Conservation (phyloP, 1,140 invertebrate species). For the Bradynema listronoti region DNA sequence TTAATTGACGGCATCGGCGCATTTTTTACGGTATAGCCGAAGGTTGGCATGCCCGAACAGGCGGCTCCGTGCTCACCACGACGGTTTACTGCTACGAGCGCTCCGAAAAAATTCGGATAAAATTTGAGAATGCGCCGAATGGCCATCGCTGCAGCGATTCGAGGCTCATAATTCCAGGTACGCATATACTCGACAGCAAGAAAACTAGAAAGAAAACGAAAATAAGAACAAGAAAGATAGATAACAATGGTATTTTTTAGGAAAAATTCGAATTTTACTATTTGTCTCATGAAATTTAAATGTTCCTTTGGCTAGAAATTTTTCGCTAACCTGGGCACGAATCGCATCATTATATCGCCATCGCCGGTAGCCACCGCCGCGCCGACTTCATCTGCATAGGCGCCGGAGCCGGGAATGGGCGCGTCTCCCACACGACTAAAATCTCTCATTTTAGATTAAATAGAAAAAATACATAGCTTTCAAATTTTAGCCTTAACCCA, state of each 20-base stretch:
- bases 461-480: no score
- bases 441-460: not conserved
- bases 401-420: constrained; percentile 84
- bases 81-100: constrained; percentile 39
- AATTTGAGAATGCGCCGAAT: constrained; percentile 37
- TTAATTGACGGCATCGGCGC: no score
- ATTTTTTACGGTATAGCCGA: constrained; percentile 39
- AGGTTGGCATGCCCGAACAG: constrained; percentile 38
- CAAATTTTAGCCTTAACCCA: no score
- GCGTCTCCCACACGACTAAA: constrained; percentile 80
- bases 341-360: constrained; percentile 91
- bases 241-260: no score
- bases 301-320: no score
- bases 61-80: constrained; percentile 43
- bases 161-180: constrained; percentile 67
- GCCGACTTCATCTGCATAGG: constrained; percentile 79
- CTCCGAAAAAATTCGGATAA: constrained; percentile 54
- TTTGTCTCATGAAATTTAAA: no score
- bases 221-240: no score
- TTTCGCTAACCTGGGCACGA: constrained; percentile 79
- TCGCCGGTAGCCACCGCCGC: constrained; percentile 88
- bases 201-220: constrained; percentile 64
- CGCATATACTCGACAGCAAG: constrained; percentile 81
- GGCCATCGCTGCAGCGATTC: constrained; percentile 46
- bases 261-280: no score